Evolutionary conservation across 2,113 vertebrate species (phyloP).

Genomic region (Dicerorhinus sumatrensis): DNA sequence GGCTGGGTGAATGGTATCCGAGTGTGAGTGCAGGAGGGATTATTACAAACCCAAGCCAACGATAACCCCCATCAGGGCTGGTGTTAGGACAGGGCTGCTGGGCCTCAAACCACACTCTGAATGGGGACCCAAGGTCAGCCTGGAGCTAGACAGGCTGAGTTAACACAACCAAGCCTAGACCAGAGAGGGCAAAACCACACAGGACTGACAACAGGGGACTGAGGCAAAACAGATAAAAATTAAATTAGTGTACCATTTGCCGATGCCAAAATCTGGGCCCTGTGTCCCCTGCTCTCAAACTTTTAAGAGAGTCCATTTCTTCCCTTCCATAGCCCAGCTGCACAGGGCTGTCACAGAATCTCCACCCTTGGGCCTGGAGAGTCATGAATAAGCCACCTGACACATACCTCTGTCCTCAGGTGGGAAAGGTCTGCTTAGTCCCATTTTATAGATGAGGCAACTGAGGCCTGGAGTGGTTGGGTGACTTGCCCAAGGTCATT

Average conservation of each 20-base stretch:
- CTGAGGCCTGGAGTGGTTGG: not conserved
- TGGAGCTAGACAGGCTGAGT: not conserved
- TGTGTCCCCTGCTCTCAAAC: not conserved
- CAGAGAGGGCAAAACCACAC: not conserved
- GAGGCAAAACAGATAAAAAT: not conserved
- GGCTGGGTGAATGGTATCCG: not conserved
- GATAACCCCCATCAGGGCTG: not conserved
- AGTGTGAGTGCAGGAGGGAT: not conserved
- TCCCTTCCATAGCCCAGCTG: not conserved
- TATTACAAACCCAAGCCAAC: not conserved
- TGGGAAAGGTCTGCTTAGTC: not conserved
- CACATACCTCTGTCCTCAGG: not conserved
- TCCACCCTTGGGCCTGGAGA: not conserved
- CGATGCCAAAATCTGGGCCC: not conserved
- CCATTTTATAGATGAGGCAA: not conserved
- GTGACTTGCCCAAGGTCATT: not conserved
- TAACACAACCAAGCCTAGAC: not conserved
- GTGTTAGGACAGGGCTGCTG: not conserved
- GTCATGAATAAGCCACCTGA: not conserved
- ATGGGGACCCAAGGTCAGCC: not conserved
- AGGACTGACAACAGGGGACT: not conserved
- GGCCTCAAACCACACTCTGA: not conserved
- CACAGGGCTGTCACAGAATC: not conserved
- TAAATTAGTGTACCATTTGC: not conserved
- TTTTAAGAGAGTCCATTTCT: not conserved